Evolutionary conservation across 2,888 invertebrate genomes (phyloP).

Genomic region (Zygothrica quintamaculata): DNA sequence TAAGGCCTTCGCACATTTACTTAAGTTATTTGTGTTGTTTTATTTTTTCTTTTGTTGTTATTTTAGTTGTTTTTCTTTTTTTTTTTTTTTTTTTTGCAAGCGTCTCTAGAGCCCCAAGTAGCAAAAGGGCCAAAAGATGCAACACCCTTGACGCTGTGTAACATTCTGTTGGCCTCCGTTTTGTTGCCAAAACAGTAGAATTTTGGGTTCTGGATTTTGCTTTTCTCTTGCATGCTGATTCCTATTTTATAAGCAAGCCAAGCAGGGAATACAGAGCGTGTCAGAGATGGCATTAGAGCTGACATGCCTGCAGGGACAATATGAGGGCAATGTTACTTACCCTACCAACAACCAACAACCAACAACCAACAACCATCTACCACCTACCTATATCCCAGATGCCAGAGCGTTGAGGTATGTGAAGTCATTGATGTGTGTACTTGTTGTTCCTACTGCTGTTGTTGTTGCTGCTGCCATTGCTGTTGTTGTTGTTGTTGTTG

Average conservation of each 20-base stretch:
- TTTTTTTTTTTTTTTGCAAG: conserved; percentile 32
- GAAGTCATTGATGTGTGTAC: conserved; percentile 65
- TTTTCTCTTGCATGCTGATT: conserved; percentile 59
- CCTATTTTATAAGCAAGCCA: conserved; percentile 47
- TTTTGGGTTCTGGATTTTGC: conserved; percentile 41
- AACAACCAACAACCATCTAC: too few species aligned
- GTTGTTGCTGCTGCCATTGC: conserved; percentile 43
- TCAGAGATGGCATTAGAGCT: conserved; percentile 81
- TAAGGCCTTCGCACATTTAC: conserved; percentile 69
- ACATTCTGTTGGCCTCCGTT: conserved; percentile 38
- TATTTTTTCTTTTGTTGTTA: conserved; percentile 17
- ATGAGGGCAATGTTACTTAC: conserved; percentile 20
- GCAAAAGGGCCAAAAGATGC: conserved; percentile 63
- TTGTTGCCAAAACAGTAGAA: conserved; percentile 61
- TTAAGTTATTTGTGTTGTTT: conserved; percentile 74
- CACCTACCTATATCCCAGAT: too few species aligned
- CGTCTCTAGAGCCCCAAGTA: conserved; percentile 63
- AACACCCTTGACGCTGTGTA: conserved; percentile 37
- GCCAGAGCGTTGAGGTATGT: conserved; percentile 59
- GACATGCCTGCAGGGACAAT: conserved; percentile 79
- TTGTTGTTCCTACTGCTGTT: conserved; percentile 16
- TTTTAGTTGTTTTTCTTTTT: conserved; percentile 5
- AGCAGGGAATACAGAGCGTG: conserved; percentile 68
- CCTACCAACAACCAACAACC: too few species aligned
- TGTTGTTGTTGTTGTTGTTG: conserved; percentile 33